Evolutionary conservation across 2,888 invertebrate genomes (phyloP).

Genomic region (Sturmia bella): DNA sequence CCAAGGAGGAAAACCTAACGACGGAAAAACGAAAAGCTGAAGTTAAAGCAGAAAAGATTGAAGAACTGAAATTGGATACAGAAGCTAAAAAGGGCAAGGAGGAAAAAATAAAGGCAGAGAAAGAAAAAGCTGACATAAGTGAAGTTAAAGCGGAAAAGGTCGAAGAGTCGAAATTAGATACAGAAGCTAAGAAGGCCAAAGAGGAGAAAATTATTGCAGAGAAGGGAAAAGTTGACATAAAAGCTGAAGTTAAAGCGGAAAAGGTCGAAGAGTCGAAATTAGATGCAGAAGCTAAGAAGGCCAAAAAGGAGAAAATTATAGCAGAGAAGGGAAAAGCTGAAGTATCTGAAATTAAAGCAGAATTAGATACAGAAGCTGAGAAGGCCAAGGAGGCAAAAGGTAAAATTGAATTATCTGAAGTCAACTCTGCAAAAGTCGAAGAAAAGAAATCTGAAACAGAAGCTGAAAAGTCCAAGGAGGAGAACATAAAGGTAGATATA

Average conservation of each 20-base stretch:
- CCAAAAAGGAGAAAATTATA: not conserved
- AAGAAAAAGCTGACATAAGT: conserved; percentile 52
- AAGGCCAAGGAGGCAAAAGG: conserved; percentile 35
- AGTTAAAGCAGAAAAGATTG: not conserved
- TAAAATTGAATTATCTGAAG: conserved; percentile 36
- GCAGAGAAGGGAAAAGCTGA: conserved; percentile 17
- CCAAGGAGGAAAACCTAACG: conserved; percentile 11
- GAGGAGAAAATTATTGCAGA: conserved; percentile 32
- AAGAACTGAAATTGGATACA: too few relatives aligned
- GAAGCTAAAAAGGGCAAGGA: conserved; percentile 24
- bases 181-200: not conserved
- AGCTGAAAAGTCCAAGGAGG: too few relatives aligned
- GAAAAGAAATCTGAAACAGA: too few relatives aligned
- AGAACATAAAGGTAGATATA: too few relatives aligned
- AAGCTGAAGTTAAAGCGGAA: not conserved
- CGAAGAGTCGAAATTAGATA: conserved; percentile 21
- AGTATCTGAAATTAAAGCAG: conserved; percentile 51
- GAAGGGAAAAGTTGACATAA: not conserved
- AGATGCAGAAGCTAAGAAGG: not conserved
- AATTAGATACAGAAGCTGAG: not conserved
- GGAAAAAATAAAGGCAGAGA: not conserved
- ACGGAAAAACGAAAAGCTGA: too few relatives aligned
- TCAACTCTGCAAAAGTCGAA: conserved; percentile 34
- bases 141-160: conserved; percentile 23
- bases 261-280: conserved; percentile 32